Evolutionary conservation across 2,888 invertebrate genomes (phyloP).

Genomic region (Sericinus montela): DNA sequence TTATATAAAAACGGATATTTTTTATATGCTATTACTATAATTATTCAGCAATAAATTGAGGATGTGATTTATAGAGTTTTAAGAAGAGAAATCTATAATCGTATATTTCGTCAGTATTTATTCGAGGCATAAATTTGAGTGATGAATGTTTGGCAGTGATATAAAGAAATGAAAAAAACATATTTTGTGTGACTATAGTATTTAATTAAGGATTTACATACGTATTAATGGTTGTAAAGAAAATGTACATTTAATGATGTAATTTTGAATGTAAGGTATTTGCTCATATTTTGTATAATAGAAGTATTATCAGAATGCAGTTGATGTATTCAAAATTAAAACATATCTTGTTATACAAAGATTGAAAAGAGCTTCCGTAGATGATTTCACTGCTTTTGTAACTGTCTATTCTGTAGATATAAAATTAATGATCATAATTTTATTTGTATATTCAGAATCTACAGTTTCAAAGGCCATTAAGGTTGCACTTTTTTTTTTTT

Average conservation of each 20-base stretch:
- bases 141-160: conserved; percentile 9
- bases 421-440: background rate
- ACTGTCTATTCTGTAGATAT: background rate
- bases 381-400: background rate
- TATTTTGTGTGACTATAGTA: conserved; percentile 21
- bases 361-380: conserved; percentile 22
- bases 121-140: conserved; percentile 30
- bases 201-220: conserved; percentile 5
- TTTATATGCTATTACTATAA: conserved; percentile 44
- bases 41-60: conserved; percentile 55
- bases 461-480: background rate
- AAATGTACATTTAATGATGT: background rate
- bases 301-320: background rate
- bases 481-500: background rate
- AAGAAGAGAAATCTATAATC: conserved; percentile 24
- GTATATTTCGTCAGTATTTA: conserved; percentile 31
- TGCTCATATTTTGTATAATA: conserved; percentile 5
- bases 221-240: background rate
- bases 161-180: conserved; percentile 18
- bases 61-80: conserved; percentile 46
- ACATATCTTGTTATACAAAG: conserved; percentile 62
- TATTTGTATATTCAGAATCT: background rate
- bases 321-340: conserved; percentile 3
- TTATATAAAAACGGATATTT: conserved; percentile 36
- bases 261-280: background rate